Evolutionary conservation across 2,113 vertebrate genomes (phyloP).

Genomic region (Halichoeres trimaculatus): DNA sequence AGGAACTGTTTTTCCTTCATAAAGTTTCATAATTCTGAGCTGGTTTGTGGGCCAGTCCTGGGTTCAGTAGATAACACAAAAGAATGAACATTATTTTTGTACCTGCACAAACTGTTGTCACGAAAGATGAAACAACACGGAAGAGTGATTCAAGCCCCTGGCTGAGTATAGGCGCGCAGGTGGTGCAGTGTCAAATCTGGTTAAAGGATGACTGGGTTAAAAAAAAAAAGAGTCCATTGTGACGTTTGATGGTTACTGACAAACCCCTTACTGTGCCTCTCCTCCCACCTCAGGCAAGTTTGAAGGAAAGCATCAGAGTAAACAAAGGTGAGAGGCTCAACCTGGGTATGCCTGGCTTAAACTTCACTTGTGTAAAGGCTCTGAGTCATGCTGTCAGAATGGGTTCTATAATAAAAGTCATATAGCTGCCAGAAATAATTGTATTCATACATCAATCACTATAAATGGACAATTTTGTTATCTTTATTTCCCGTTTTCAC

Average conservation of each 20-base stretch:
- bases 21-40: background rate
- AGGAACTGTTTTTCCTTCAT: background rate
- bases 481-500: too few species aligned
- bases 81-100: background rate
- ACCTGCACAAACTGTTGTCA: background rate
- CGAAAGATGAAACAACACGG: background rate
- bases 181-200: slow-evolving; percentile 2
- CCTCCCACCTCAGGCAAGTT: slow-evolving; percentile 15
- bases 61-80: background rate
- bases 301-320: background rate
- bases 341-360: background rate
- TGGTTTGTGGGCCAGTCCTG: background rate
- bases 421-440: too few species aligned
- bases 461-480: too few species aligned
- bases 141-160: background rate
- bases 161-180: background rate
- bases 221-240: background rate
- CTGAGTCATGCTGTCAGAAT: background rate
- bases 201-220: slow-evolving; percentile 9
- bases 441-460: too few species aligned
- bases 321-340: slow-evolving; percentile 2
- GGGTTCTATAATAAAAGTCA: background rate
- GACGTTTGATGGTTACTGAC: slow-evolving; percentile 29
- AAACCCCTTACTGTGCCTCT: background rate
- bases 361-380: background rate